Percentiles rank a stretch among this genome's conserved stretches.
Conservation (phyloP, 1,140 invertebrate genomes). For the Trigoniulus corallinus region DNA sequence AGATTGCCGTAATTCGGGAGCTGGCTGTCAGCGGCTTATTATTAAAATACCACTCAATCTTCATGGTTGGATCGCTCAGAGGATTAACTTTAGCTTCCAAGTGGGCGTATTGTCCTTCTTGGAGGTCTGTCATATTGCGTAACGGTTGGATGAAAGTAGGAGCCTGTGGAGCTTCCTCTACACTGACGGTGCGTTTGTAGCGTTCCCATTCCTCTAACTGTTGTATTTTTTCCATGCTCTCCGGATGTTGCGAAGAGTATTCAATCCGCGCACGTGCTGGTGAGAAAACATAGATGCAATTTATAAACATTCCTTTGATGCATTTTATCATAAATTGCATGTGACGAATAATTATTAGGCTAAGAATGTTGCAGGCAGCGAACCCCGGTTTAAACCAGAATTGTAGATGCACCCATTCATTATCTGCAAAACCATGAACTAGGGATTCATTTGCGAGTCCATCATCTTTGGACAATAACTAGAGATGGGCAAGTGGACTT, state of each 20-base stretch:
- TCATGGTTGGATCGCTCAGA: conserved; percentile 91
- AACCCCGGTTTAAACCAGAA: too few species aligned
- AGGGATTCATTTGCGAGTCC: too few species aligned
- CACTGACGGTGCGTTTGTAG: conserved; percentile 64
- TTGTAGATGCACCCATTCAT: too few species aligned
- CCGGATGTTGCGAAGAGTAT: conserved; percentile 76
- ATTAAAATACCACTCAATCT: conserved; percentile 97
- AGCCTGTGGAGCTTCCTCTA: conserved; percentile 44
- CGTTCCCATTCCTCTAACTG: conserved; percentile 80
- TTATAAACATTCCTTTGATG: background rate
- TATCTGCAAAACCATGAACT: too few species aligned
- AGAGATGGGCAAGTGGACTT: too few species aligned
- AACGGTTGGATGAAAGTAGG: conserved; percentile 79
- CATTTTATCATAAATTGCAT: background rate
- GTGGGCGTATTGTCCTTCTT: conserved; percentile 75
- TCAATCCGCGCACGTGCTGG: conserved; percentile 59
- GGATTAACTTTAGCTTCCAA: conserved; percentile 90
- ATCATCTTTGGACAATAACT: too few species aligned
- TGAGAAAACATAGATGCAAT: conserved; percentile 12
- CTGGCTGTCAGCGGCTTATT: conserved; percentile 80
- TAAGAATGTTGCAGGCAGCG: too few species aligned
- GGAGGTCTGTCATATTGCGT: conserved; percentile 66
- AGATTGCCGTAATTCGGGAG: conserved; percentile 84
- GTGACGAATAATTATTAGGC: too few species aligned
- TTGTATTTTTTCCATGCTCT: conserved; percentile 79